phyloP scores from a whole-genome alignment of 2,113 vertebrate species.

The Madoqua kirkii region DNA sequence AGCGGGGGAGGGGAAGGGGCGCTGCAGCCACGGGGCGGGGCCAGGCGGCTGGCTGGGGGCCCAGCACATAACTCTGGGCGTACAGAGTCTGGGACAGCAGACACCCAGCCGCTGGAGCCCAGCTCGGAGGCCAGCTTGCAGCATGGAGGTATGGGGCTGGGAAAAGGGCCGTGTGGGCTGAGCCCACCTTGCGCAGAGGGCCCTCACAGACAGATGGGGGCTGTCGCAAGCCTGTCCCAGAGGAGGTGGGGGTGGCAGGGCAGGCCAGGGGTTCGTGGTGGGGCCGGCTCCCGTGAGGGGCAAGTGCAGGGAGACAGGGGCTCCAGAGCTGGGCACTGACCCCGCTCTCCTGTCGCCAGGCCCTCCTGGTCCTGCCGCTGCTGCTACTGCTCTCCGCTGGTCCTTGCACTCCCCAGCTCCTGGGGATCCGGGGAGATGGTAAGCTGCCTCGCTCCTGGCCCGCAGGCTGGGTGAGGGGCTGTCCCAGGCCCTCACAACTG shows the following conservation, averaged over 20 bases:
- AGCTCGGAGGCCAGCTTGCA: conserved; percentile 48
- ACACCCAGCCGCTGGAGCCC: conserved; percentile 42
- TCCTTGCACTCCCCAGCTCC: conserved; percentile 38
- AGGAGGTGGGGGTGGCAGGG: neutral
- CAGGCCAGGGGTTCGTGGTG: neutral
- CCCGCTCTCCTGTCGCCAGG: neutral
- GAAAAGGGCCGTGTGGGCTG: neutral
- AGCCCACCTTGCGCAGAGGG: neutral
- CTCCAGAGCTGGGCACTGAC: neutral
- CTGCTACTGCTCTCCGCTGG: conserved; percentile 42
- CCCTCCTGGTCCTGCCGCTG: conserved; percentile 38
- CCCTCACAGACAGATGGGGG: neutral
- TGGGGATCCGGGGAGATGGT: conserved; percentile 68
- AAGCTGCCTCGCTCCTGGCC: neutral
- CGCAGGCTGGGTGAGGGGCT: accelerated
- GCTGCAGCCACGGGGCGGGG: conserved; percentile 39
- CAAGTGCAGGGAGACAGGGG: neutral
- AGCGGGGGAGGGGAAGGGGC: neutral
- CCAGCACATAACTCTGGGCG: conserved; percentile 66
- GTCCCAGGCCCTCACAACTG: neutral
- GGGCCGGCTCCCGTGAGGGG: neutral
- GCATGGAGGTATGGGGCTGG: conserved; percentile 53
- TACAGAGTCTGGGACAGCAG: conserved; percentile 56
- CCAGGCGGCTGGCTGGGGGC: conserved; percentile 28
- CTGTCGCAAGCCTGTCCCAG: neutral